A percentile compares a stretch with the other conserved stretches of the same genome.
These are phyloP conservation scores for Dexiosoma caninum DNA, from an alignment of 2,888 invertebrate genomes.

Conservation along the genomic window DNA sequence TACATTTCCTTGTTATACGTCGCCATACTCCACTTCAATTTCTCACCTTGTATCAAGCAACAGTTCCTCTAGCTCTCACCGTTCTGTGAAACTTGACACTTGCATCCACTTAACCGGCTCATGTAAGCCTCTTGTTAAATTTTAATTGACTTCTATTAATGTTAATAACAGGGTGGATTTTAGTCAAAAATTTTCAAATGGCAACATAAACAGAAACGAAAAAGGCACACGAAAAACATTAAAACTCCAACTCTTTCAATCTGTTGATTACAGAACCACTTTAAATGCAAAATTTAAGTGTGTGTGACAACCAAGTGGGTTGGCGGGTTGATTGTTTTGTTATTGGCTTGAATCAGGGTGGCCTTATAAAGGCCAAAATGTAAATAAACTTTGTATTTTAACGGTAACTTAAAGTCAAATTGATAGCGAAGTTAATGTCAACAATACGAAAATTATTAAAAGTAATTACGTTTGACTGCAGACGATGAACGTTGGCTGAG, in stretches of 20 bases:
- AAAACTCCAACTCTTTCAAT: background rate
- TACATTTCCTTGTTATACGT: background rate
- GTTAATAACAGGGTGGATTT: slow-evolving; percentile 47
- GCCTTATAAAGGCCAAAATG: slow-evolving; percentile 25
- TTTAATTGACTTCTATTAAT: slow-evolving; percentile 63
- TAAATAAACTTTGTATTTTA: slow-evolving; percentile 46
- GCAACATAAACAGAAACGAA: slow-evolving; percentile 28
- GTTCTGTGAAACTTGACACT: slow-evolving; percentile 54
- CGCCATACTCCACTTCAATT: background rate
- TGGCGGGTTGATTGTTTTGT: background rate
- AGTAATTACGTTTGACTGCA: slow-evolving; percentile 21
- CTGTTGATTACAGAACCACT: background rate
- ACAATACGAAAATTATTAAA: slow-evolving; percentile 53
- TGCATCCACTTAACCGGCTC: slow-evolving; percentile 47
- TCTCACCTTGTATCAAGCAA: background rate
- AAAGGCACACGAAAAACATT: background rate
- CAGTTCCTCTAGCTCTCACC: background rate
- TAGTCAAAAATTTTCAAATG: slow-evolving; percentile 9
- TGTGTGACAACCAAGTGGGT: background rate
- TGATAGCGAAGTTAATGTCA: slow-evolving; percentile 27
- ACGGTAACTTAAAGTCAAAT: slow-evolving; percentile 42
- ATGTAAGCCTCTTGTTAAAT: slow-evolving; percentile 34
- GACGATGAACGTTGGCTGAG: background rate
- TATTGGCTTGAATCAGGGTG: background rate
- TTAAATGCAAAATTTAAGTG: slow-evolving; percentile 27